Base-by-base conservation (phyloP, 2,797 vertebrate species). In the Coccyzus lansbergi region DNA sequence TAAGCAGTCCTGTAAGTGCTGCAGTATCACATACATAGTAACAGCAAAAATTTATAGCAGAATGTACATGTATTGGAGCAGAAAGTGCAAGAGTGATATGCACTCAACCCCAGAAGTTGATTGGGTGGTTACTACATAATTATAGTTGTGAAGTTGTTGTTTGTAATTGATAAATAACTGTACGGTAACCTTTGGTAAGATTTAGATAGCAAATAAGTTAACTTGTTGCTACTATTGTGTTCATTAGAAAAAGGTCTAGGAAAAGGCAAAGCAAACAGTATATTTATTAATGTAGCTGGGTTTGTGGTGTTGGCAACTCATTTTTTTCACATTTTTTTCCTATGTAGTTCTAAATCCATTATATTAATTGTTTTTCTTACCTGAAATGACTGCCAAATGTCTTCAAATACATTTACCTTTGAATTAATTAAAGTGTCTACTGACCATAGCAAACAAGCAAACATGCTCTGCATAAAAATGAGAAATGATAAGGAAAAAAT, bases 351-450 rank as follows among this genome's bases (percentile, higher is more conserved):
- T 95, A 78, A 88, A 93, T 55, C 51, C 71, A 26, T 90, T 95
- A 70, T 48, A 82, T 95, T 94, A 94, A 95, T 95, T 96, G 76
- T 71, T 96, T 96, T 96, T 96, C 83, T 94, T 97, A 77, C 92
- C 67, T 88, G 85, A 91, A 80, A 93, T 89, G 79, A 85, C 40
- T 94, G 63, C 69, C 77, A 90, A 95, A 76, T 84, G 34, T 60
- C 68, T 93, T 94, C 63, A 81, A 97, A 91, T 88, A 51, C 42
- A 68, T 90, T 95, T 95, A 68, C 38, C 81, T 96, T 94, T 94
- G 90, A 97, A 97, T 48, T 92, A 95, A 96, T 86, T 96, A 96
- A 87, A 88, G 48, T 74, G 40, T 78, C 89, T 94, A 63, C 64
- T 96, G 95, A 89, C 91, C 93, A 88, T 93, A 94, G 91, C 72